phyloP scores from a whole-genome alignment of 2,113 vertebrate species.

The Australoheros scitulus region DNA sequence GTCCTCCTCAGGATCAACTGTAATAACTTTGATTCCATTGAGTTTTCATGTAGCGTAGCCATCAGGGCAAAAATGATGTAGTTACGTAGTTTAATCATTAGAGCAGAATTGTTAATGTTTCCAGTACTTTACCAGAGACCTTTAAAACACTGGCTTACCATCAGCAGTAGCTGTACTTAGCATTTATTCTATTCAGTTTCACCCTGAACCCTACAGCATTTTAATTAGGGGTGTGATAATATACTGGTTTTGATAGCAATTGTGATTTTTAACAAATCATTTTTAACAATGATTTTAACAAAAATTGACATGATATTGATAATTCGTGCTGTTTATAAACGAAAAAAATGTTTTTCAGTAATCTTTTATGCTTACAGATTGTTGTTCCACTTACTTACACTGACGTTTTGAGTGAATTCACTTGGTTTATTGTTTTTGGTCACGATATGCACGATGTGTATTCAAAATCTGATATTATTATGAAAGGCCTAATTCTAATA shows the following conservation, averaged over 20 bases:
- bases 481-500: too few species aligned
- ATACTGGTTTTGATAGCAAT: neutral
- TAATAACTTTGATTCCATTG: neutral
- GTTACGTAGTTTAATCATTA: too few species aligned
- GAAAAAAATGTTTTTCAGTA: neutral
- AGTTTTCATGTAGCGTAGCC: too few species aligned
- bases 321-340: neutral
- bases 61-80: too few species aligned
- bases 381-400: neutral
- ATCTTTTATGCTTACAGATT: neutral
- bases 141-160: neutral
- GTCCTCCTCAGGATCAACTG: neutral
- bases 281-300: too few species aligned
- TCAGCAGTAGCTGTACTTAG: neutral
- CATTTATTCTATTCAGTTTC: neutral
- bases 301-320: neutral
- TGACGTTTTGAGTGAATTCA: accelerated
- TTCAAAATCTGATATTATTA: too few species aligned
- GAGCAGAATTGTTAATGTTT: neutral
- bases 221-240: neutral
- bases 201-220: neutral
- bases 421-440: neutral
- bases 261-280: neutral
- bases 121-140: neutral
- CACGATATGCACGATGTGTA: too few species aligned